Base-by-base conservation (phyloP, 1,140 invertebrate genomes). In the Matsumurasca onukii region DNA sequence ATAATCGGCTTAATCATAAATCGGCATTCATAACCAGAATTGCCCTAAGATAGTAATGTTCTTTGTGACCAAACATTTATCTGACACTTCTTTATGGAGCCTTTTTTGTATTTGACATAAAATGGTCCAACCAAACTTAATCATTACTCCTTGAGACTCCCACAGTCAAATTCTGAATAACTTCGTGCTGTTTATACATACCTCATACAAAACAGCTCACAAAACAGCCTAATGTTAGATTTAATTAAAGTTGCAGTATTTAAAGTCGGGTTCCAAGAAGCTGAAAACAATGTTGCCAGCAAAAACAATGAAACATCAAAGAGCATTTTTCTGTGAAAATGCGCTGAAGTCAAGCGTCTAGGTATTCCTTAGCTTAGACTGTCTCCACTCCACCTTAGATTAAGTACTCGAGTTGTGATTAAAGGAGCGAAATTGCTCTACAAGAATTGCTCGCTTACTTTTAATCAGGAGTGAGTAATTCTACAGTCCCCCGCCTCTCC, bases 381-480 rank as follows among this genome's bases (percentile, higher is more conserved):
- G n/a, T 39, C 17, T 52, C 49, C 49, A 17, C 49, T 22, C 22
- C 49, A 52, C 49, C 49, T 59, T 59, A 59, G 55, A 59, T 29
- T 27, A 59, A 59, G 55, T 12, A 27, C 55, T 29, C 3, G 22
- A 59, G 49, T 27, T 59, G 55, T 59, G 55, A 59, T 59, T 59
- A 59, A 59, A 59, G 55, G 30, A 27, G 3, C 49, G 12, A 22
- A 52, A 52, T 52, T 52, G 49, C 55, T 59, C 55, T 29, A n/a
- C 22, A 29, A 29, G 55, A 59, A 59, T 59, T 24, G 25, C 55
- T 27, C 55, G 55, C 55, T 59, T 59, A 59, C 55, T 59, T 59
- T 59, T 59, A 59, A 59, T 59, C 55, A 59, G 25, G 55, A 59
- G 55, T 59, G 25, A 59, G 55, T 59, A 59, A 59, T 27, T 59